Conservation (phyloP, 2,888 invertebrate genomes). For the Spodoptera littoralis region DNA sequence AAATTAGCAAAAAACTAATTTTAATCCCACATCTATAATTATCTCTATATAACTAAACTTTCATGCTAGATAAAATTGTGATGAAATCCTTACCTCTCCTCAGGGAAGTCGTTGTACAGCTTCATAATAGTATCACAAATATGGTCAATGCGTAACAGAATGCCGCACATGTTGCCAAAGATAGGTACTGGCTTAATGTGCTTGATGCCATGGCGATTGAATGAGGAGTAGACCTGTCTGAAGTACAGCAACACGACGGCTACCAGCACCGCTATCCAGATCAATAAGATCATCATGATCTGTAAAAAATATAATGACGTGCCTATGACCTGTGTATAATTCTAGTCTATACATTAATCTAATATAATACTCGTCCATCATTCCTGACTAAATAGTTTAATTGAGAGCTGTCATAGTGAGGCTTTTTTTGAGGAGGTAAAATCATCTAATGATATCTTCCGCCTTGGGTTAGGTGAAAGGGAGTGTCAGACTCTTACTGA, state of each 20-base stretch:
- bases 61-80: background rate
- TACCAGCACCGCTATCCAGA: slow-evolving; percentile 56
- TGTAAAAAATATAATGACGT: slow-evolving; percentile 1
- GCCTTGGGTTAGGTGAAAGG: too few relatives aligned
- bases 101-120: slow-evolving; percentile 59
- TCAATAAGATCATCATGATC: slow-evolving; percentile 52
- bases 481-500: too few relatives aligned
- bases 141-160: slow-evolving; percentile 45
- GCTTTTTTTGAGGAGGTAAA: too few relatives aligned
- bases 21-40: too few relatives aligned
- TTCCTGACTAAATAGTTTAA: too few relatives aligned
- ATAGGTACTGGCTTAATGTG: slow-evolving; percentile 52
- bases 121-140: slow-evolving; percentile 47
- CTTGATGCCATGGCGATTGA: slow-evolving; percentile 61
- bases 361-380: too few relatives aligned
- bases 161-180: slow-evolving; percentile 58
- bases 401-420: too few relatives aligned
- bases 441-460: too few relatives aligned
- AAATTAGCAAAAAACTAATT: too few relatives aligned
- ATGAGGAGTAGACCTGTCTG: slow-evolving; percentile 54
- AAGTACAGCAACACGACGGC: slow-evolving; percentile 51
- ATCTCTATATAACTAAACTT: background rate
- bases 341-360: too few relatives aligned
- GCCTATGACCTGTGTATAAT: too few relatives aligned
- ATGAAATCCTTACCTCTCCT: slow-evolving; percentile 54